These are phyloP conservation scores for Sycophila texana DNA, from an alignment of 2,888 invertebrate genomes.

Conservation along the genomic window DNA sequence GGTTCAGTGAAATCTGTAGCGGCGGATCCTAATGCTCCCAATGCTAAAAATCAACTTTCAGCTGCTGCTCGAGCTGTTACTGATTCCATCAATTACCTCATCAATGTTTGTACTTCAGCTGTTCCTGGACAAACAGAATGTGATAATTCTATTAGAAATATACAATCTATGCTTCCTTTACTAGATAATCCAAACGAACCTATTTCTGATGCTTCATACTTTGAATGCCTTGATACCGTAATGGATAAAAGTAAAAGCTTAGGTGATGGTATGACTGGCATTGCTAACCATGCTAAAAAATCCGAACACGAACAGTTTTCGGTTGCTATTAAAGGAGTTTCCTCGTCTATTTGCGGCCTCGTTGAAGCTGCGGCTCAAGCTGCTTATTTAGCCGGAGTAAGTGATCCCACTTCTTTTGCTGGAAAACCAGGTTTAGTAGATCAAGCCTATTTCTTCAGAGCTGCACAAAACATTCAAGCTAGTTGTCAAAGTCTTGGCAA, in stretches of 20 bases:
- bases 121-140: slow-evolving; percentile 98
- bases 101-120: slow-evolving; percentile 91
- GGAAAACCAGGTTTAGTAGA: slow-evolving; percentile 93
- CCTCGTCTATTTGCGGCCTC: slow-evolving; percentile 91
- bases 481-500: slow-evolving; percentile 89
- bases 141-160: slow-evolving; percentile 94
- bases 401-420: slow-evolving; percentile 92
- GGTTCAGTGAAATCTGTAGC: slow-evolving; percentile 92
- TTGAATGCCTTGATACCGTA: slow-evolving; percentile 93
- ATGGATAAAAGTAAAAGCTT: slow-evolving; percentile 91
- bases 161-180: slow-evolving; percentile 89
- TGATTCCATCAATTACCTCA: slow-evolving; percentile 93
- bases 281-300: slow-evolving; percentile 93
- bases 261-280: slow-evolving; percentile 95
- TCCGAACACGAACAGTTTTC: slow-evolving; percentile 91
- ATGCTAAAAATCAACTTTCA: slow-evolving; percentile 91
- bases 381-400: slow-evolving; percentile 95
- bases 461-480: slow-evolving; percentile 91
- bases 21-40: slow-evolving; percentile 92
- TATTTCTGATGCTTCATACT: slow-evolving; percentile 91
- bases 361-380: slow-evolving; percentile 96
- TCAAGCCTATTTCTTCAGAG: slow-evolving; percentile 90
- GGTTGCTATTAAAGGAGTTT: slow-evolving; percentile 88
- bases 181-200: slow-evolving; percentile 92
- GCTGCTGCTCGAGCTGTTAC: slow-evolving; percentile 93